Base-by-base conservation (phyloP, 1,140 invertebrate genomes). In the Micrasema minimum region DNA sequence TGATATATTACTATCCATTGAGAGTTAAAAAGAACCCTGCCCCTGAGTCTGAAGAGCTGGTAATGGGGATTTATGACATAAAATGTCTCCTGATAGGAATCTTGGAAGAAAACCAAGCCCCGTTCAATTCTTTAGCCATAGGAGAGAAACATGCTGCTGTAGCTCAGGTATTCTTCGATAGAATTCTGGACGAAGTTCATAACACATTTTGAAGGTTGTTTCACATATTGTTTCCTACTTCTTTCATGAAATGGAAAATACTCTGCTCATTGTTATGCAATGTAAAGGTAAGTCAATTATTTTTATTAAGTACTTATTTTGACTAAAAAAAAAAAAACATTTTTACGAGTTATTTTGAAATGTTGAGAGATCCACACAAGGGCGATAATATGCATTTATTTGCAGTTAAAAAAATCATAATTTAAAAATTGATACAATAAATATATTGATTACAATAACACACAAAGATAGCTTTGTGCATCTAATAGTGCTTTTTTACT, bases 191-290 rank as follows among this genome's bases (percentile, higher is more conserved):
- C 26, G 96, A 98, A 78, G 96, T 94, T 77, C 94, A 97, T 76
- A 87, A 90, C 61, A 96, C 95, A 9, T 96, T 97, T 79, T 92
- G 95, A 2, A 85, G 91, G 2, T 97, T 96, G 81, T 98, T 96
- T 78, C 95, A 98, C 82, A 95, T 95, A 0, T 98, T 98, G 83
- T 98, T 97, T 83, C 96, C 97, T 0, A 98, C 95, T 0, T 92
- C 93, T 0, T 91, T 90, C 66, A 84, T 98, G 16, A 98, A 98
- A 80, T 98, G 96, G 96, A 91, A 91, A 66, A 93, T 93, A 77
- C 80, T 98, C 0, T 97, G 96, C 82, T 93, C 96, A 78, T 81
- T 97, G 12, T 83, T 98, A 16, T 87, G 87, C 43, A 88, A 93
- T 77, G 91, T 94, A 75, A 91, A 91, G 81, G 92, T 93, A 86